Evolutionary conservation across 2,113 vertebrate species (phyloP), one percentile per base, ranked within the genome.

Genomic region (Gallinago paraguaiae): DNA sequence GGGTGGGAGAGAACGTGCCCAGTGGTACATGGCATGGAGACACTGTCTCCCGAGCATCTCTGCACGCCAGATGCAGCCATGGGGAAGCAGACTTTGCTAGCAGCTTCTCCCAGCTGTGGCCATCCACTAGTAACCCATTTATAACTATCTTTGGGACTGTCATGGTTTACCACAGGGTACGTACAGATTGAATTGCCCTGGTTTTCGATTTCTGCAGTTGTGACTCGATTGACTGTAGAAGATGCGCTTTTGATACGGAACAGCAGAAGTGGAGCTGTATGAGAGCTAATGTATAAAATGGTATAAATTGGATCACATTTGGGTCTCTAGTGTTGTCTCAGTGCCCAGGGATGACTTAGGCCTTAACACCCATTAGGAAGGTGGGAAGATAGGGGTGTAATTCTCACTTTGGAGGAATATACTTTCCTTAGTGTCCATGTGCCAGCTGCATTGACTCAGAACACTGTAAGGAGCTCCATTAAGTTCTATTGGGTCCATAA

Each of bases 401-500:
- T 78, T 84, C 82, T 88, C 39, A 79, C 22, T 88, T 81, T 56
- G 82, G 79, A 90, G 79, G 39, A 83, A 92, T 60, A 90, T 54
- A 37, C 72, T 86, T 96, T 88, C 28, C 25, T 85, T 46, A 13
- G 92, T 82, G 79, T 96, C 93, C 90, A 92, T 82, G 80, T 95
- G 95, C 95, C 95, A 96, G 92, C 90, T 94, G 80, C 95, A 82
- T 94, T 0, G 8, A 94, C 95, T 96, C 95, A 95, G 90, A 96
- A 96, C 93, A 93, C 88, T 88, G 82, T 96, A 88, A 96, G 96
- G 94, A 94, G 95, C 90, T 96, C 95, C 92, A 93, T 97, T 96
- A 97, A 96, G 95, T 97, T 96, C 96, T 97, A 75, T 88, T 96
- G 90, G 95, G 96, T 97, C 95, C 93, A 97, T 97, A 97, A 96